Base-by-base conservation (phyloP, 2,113 vertebrate species). In the Geothlypis trichas region DNA sequence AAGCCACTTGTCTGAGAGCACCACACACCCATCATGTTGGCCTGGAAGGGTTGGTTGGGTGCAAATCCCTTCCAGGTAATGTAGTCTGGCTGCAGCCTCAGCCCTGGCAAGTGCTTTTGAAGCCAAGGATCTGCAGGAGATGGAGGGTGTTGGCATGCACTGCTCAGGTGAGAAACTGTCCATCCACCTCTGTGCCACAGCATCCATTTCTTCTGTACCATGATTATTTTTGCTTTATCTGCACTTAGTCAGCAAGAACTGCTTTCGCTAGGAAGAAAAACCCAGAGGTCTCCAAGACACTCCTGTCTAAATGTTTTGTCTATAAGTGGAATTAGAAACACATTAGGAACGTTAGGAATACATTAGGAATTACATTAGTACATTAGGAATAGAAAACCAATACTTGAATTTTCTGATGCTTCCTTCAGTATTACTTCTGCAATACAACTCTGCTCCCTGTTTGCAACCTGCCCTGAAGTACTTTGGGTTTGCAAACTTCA, bases 371-470 rank as follows among this genome's bases (percentile, higher is more conserved):
- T 18, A 44, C 42, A 44, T 44, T 44, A 44, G 8, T 37, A 14
- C 15, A 24, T n/a, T 28, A 42, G n/a, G 4, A 10, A 8, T 37
- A 27, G 46, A 55, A 91, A 82, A n/a, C 2, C 9, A 61, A 4
- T 2, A 14, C 30, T 58, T 31, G 0, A 0, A 30, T 14, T 62
- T 73, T 51, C 61, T 47, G 61, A 5, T 16, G 28, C 23, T 58
- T 61, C 57, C 18, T 39, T 62, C 44, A 3, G 3, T 11, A 1
- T 33, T 11, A 5, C 7, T 15, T 11, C 12, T 1, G 9, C 39
- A 11, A 15, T 0, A 5, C 24, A 13, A 0, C 4, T 7, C 44
- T 8, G 26, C 35, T 46, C 19, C 5, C 33, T 51, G n/a, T 58
- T 52, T 9, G 4, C 26, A 28, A 17, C 46, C 47, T 11, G 18